Evolutionary conservation across 1,140 invertebrate species (phyloP).

Genomic region (Ceratitis capitata): DNA sequence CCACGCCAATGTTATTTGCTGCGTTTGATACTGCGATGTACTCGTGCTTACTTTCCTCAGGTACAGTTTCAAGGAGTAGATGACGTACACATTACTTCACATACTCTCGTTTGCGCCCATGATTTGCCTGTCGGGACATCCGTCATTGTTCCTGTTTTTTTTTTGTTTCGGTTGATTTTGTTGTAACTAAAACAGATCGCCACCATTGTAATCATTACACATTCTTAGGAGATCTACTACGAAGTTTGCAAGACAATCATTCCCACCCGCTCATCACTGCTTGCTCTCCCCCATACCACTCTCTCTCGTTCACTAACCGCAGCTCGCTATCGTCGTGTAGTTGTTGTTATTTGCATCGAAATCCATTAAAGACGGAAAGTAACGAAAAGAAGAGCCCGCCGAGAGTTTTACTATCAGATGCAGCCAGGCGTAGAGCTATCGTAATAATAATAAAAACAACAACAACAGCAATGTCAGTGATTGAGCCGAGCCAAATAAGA

Average conservation of each 20-base stretch:
- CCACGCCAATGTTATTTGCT: too few species aligned
- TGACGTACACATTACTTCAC: too few species aligned
- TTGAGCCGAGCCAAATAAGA: background rate
- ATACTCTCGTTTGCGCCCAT: too few species aligned
- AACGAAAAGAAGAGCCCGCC: background rate
- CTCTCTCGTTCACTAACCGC: too few species aligned
- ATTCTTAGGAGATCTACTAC: background rate
- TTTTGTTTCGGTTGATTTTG: background rate
- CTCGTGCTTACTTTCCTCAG: too few species aligned
- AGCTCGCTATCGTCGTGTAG: background rate
- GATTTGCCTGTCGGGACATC: too few species aligned
- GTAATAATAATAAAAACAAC: background rate
- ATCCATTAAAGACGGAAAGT: conserved; percentile 20
- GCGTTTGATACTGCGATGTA: too few species aligned
- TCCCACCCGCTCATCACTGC: background rate
- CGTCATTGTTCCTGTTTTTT: background rate
- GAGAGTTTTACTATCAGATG: conserved; percentile 43
- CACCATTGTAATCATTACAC: conserved; percentile 5
- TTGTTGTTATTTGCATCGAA: conserved; percentile 28
- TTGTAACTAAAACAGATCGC: background rate
- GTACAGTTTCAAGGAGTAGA: too few species aligned
- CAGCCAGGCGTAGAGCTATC: background rate
- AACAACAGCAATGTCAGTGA: background rate
- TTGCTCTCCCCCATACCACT: too few species aligned
- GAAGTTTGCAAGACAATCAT: background rate